These are phyloP conservation scores for Cnemophilus loriae DNA, from an alignment of 2,113 vertebrate species.

Conservation along the genomic window DNA sequence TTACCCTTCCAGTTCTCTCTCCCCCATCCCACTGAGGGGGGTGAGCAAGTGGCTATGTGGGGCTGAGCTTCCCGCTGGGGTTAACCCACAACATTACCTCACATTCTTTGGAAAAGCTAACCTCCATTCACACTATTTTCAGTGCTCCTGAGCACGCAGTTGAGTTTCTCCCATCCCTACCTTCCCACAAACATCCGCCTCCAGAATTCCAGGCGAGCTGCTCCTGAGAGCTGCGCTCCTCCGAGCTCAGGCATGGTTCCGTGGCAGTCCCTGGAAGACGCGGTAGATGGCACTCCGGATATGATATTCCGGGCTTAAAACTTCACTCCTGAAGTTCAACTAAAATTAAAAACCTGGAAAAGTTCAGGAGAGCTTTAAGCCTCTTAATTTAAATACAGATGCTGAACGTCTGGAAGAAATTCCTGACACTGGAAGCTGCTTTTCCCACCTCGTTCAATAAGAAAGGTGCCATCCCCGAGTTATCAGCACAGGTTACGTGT, in stretches of 20 bases:
- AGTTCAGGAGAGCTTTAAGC: constrained; percentile 40
- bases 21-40: fast-evolving
- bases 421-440: constrained; percentile 54
- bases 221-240: neutral
- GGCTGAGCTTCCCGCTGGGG: neutral
- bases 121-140: neutral
- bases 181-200: fast-evolving
- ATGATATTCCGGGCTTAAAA: neutral
- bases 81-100: neutral
- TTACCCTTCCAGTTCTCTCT: neutral
- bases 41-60: fast-evolving
- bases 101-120: neutral
- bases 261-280: neutral
- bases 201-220: neutral
- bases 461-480: neutral
- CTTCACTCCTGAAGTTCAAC: neutral
- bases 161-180: neutral
- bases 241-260: neutral
- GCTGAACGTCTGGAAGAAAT: constrained; percentile 41
- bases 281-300: constrained; percentile 60
- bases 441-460: constrained; percentile 16
- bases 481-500: neutral
- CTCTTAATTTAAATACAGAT: constrained; percentile 62
- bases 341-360: constrained; percentile 22
- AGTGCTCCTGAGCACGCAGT: neutral